These are phyloP conservation scores for Craterocephalus amniculus DNA, from an alignment of 2,797 vertebrate genomes.

Conservation along the genomic window DNA sequence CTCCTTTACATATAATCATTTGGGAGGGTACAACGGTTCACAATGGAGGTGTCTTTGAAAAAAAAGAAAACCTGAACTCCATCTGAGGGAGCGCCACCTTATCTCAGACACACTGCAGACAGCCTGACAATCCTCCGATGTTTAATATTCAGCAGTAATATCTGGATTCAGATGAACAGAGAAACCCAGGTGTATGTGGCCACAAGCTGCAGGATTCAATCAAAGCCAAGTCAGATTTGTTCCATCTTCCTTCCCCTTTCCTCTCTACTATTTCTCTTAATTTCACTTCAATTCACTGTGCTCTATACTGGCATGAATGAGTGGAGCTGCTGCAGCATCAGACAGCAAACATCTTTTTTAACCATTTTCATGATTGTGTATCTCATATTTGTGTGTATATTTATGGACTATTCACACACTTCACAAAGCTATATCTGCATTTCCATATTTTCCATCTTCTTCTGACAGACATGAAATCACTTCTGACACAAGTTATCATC, in stretches of 20 bases:
- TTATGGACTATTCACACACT: conserved; percentile 3
- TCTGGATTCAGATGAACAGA: conserved; percentile 67
- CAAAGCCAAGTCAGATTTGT: conserved; percentile 64
- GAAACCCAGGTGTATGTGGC: conserved; percentile 74
- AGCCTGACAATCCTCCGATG: conserved; percentile 58
- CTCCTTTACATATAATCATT: conserved; percentile 13
- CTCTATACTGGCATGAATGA: conserved; percentile 49
- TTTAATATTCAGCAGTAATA: conserved; percentile 74
- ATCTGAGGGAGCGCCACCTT: conserved; percentile 48
- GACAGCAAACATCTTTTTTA: conserved; percentile 44
- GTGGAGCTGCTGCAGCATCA: conserved; percentile 15
- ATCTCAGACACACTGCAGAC: conserved; percentile 50
- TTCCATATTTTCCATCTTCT: conserved; percentile 30
- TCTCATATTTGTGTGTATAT: conserved; percentile 2
- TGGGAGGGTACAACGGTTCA: conserved; percentile 14
- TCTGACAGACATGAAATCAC: conserved; percentile 20
- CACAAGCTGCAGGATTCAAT: conserved; percentile 73
- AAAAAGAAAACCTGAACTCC: conserved; percentile 19
- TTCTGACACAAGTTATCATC: conserved; percentile 25
- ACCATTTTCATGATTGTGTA: conserved; percentile 37
- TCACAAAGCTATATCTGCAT: conserved; percentile 19
- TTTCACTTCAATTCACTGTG: conserved; percentile 62
- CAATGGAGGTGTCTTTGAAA: conserved; percentile 21
- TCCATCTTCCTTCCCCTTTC: conserved; percentile 36
- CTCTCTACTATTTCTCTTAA: conserved; percentile 60